Conservation (phyloP, 2,797 vertebrate species). For the Hoplostethus atlanticus region DNA sequence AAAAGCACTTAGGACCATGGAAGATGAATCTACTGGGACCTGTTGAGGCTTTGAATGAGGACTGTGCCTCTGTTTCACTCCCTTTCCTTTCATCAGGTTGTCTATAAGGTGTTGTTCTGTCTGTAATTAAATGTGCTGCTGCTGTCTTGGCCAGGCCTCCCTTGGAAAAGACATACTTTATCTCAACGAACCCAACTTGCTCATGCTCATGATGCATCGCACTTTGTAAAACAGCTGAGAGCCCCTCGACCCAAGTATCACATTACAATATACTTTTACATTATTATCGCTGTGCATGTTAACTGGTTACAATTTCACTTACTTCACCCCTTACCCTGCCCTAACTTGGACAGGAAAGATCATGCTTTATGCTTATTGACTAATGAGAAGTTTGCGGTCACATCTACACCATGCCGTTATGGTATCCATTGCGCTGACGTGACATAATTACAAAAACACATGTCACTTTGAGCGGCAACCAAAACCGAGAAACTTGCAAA, state of each 20-base stretch:
- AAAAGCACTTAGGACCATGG: background rate
- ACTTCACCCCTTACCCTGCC: background rate
- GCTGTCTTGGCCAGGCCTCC: background rate
- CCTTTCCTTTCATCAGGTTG: background rate
- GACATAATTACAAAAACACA: conserved; percentile 39
- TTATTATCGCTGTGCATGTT: background rate
- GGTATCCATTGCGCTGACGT: conserved; percentile 4
- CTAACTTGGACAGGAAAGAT: conserved; percentile 4
- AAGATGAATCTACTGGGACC: background rate
- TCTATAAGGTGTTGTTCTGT: background rate
- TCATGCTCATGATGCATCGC: no score
- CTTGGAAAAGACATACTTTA: background rate
- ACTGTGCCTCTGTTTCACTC: background rate
- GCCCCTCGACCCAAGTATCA: background rate
- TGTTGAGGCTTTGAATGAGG: background rate
- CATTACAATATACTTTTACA: background rate
- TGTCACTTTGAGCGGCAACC: conserved; percentile 20
- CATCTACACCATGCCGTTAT: background rate
- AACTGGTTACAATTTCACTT: background rate
- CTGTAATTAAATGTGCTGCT: background rate
- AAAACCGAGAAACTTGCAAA: conserved; percentile 6
- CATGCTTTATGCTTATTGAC: conserved; percentile 1
- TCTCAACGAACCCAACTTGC: background rate
- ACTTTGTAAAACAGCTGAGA: no score
- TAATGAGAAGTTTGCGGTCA: conserved; percentile 26